phyloP scores from a whole-genome alignment of 2,888 invertebrate species.

The Rapana venosa region DNA sequence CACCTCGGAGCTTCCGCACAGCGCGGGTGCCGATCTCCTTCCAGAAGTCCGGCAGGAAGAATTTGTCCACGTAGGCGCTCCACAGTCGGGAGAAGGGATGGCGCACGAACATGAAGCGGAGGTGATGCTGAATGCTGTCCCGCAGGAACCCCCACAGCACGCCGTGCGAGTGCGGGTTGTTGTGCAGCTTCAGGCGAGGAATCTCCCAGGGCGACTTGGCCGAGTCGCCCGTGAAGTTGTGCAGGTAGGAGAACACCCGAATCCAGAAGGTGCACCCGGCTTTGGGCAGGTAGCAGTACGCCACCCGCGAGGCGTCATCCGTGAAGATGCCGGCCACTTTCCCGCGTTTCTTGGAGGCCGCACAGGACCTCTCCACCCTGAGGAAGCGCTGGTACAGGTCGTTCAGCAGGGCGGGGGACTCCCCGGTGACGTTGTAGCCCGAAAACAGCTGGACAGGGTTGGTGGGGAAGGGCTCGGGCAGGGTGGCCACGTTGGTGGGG shows the following conservation, averaged over 20 bases:
- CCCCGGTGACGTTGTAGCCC: not conserved
- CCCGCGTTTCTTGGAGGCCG: not conserved
- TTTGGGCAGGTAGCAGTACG: slow-evolving; percentile 63
- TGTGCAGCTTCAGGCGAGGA: slow-evolving; percentile 52
- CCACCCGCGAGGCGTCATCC: slow-evolving; percentile 43
- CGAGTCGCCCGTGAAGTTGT: slow-evolving; percentile 49
- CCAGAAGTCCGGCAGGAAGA: slow-evolving; percentile 65
- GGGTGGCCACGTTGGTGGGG: not conserved
- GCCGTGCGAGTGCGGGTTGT: slow-evolving; percentile 40
- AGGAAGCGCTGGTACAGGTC: slow-evolving; percentile 16
- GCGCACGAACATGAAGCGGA: slow-evolving; percentile 56
- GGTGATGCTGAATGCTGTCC: not conserved
- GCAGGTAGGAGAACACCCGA: slow-evolving; percentile 56
- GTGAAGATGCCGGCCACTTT: slow-evolving; percentile 20
- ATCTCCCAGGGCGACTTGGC: slow-evolving; percentile 51
- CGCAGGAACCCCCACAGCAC: not conserved
- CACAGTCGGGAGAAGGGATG: slow-evolving; percentile 63
- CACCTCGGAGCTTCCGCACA: slow-evolving; percentile 3
- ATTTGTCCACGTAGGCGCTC: slow-evolving; percentile 64
- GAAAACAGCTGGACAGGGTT: not conserved
- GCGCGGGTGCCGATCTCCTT: slow-evolving; percentile 47
- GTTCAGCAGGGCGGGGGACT: not conserved
- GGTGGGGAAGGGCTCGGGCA: not conserved
- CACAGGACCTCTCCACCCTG: slow-evolving; percentile 5
- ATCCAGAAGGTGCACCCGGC: slow-evolving; percentile 64